A percentile compares a stretch with the other conserved stretches of the same genome.
phyloP scores from a whole-genome alignment of 2,797 vertebrate species.

The Leptodactylus fallax region DNA sequence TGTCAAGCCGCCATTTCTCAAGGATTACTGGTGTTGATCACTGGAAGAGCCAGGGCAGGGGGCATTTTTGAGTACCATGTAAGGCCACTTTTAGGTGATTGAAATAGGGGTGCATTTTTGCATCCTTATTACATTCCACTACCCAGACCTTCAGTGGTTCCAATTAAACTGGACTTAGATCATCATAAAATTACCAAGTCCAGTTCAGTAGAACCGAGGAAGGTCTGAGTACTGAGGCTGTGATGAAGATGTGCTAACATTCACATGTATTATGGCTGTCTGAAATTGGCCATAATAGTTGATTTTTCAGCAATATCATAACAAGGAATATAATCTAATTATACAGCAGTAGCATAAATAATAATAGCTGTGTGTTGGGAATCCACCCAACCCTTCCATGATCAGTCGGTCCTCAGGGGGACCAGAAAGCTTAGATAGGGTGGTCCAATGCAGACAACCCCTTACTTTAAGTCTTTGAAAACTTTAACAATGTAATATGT shows the following conservation, averaged over 20 bases:
- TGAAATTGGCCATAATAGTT: not conserved
- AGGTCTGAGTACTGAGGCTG: not conserved
- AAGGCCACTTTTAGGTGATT: not conserved
- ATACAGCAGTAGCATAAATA: not conserved
- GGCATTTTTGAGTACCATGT: no score
- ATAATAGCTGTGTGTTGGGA: not conserved
- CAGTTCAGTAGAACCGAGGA: not conserved
- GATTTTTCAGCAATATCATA: no score
- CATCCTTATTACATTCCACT: not conserved
- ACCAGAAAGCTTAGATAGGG: not conserved
- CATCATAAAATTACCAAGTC: not conserved
- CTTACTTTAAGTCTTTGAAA: not conserved
- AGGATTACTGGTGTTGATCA: not conserved
- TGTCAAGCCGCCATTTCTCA: not conserved
- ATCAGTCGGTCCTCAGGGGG: not conserved
- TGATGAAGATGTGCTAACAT: not conserved
- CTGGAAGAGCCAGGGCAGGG: no score
- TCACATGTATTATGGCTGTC: not conserved
- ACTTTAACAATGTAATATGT: not conserved
- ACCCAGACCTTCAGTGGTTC: not conserved
- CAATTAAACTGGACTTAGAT: not conserved
- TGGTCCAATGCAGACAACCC: not conserved
- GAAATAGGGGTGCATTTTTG: not conserved
- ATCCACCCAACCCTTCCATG: not conserved
- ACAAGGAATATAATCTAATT: not conserved